These are phyloP conservation scores for Dinoponera quadriceps DNA, from an alignment of 1,140 invertebrate genomes.

Conservation along the genomic window DNA sequence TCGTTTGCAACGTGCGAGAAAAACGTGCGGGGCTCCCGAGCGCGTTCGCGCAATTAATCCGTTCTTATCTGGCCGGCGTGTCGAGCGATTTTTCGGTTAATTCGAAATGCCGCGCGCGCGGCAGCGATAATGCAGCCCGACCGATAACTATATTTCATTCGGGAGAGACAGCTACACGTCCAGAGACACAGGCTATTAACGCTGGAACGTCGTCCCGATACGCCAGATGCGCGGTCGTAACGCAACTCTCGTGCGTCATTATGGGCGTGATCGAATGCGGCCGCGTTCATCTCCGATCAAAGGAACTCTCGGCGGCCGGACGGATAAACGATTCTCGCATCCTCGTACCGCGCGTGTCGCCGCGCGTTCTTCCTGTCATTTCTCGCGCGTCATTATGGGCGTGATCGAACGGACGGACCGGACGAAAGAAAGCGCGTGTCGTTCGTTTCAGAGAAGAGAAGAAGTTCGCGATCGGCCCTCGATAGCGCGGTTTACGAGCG, in stretches of 20 bases:
- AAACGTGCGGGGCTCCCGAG: too few species aligned
- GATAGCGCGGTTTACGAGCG: slow-evolving; percentile 42
- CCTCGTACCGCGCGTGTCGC: slow-evolving; percentile 1
- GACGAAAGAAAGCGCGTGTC: background rate
- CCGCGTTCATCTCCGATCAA: slow-evolving; percentile 3
- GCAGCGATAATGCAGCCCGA: background rate
- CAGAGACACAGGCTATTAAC: background rate
- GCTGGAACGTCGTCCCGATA: slow-evolving; percentile 1
- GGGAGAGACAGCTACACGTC: background rate
- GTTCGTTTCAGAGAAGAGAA: background rate
- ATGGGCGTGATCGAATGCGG: slow-evolving; percentile 8
- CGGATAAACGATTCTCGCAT: slow-evolving; percentile 34
- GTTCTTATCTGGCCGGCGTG: too few species aligned
- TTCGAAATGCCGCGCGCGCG: too few species aligned
- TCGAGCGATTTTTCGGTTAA: too few species aligned
- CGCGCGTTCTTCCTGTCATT: background rate
- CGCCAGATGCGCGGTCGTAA: slow-evolving; percentile 38
- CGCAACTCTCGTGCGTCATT: slow-evolving; percentile 28
- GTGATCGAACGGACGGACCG: slow-evolving; percentile 11
- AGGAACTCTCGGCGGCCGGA: slow-evolving; percentile 14
- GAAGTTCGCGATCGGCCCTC: slow-evolving; percentile 4
- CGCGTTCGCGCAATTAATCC: too few species aligned
- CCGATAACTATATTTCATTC: slow-evolving; percentile 9
- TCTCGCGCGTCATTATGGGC: slow-evolving; percentile 7
- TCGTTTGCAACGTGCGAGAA: too few species aligned